Evolutionary conservation across 2,113 vertebrate species (phyloP).

Genomic region (Osmerus eperlanus): DNA sequence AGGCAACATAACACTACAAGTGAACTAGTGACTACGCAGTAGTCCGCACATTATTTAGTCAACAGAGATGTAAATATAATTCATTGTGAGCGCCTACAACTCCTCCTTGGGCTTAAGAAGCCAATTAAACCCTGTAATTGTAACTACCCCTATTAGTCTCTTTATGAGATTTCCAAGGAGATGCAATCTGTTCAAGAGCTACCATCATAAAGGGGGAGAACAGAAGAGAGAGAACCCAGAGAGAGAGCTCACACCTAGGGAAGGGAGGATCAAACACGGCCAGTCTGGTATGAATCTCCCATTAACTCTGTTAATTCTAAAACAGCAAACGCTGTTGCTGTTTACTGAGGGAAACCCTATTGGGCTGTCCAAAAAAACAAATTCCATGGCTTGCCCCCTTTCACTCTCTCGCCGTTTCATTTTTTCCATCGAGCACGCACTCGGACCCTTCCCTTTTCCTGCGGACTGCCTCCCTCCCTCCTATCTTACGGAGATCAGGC

Average conservation of each 20-base stretch:
- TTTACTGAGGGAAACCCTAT: conserved; percentile 83
- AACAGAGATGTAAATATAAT: not conserved
- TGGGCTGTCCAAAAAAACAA: conserved; percentile 70
- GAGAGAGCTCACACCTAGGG: conserved; percentile 22
- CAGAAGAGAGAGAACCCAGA: conserved; percentile 5
- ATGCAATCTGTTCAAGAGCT: conserved; percentile 17
- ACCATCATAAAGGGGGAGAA: conserved; percentile 18
- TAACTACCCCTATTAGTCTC: conserved; percentile 28
- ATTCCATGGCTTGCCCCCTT: conserved; percentile 67
- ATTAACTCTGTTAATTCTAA: conserved; percentile 55
- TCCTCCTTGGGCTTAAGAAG: not conserved
- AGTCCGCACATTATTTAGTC: too few relatives aligned
- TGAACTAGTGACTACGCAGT: too few relatives aligned
- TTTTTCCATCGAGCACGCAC: conserved; percentile 74
- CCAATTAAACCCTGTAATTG: conserved; percentile 4
- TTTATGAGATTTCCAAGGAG: conserved; percentile 45
- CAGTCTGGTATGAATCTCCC: conserved; percentile 27
- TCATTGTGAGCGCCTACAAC: not conserved
- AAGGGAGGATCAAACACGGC: conserved; percentile 51
- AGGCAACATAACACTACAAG: too few relatives aligned
- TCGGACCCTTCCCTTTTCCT: conserved; percentile 63
- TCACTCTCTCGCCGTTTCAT: conserved; percentile 64
- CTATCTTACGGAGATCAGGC: conserved; percentile 79
- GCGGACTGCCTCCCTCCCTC: conserved; percentile 48
- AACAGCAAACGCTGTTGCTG: conserved; percentile 72